These are phyloP conservation scores for Forbesichthys papilliferus DNA, from an alignment of 2,113 vertebrate species.

Conservation along the genomic window DNA sequence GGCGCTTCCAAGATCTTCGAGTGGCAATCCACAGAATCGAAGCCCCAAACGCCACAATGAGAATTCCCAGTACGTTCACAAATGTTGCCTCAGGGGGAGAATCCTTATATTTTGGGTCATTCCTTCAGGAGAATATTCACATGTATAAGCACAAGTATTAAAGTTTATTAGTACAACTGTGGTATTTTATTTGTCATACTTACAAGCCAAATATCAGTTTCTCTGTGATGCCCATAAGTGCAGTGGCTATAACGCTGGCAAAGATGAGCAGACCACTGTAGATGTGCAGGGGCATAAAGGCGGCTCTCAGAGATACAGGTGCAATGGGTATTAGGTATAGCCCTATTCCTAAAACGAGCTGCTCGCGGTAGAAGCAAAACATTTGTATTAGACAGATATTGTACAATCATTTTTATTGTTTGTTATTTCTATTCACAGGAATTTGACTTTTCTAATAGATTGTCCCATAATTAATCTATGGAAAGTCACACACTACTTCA, in stretches of 20 bases:
- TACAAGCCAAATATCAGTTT: conserved; percentile 92
- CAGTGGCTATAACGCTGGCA: conserved; percentile 81
- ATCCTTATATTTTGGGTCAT: conserved; percentile 74
- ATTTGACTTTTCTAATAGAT: neutral
- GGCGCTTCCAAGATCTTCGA: conserved; percentile 88
- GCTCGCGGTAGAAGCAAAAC: conserved; percentile 53
- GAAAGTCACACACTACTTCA: too few relatives aligned
- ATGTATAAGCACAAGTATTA: neutral
- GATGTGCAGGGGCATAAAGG: conserved; percentile 86
- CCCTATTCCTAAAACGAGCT: conserved; percentile 86
- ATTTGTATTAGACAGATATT: neutral
- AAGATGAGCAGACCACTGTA: conserved; percentile 89
- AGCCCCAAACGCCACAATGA: conserved; percentile 84
- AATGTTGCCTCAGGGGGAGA: conserved; percentile 87
- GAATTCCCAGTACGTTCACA: conserved; percentile 85
- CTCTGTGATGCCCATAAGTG: conserved; percentile 93
- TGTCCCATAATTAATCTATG: neutral
- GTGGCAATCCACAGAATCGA: conserved; percentile 89
- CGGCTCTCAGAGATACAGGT: conserved; percentile 76
- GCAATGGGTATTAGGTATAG: conserved; percentile 87
- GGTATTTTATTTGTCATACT: conserved; percentile 66
- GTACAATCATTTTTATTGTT: neutral
- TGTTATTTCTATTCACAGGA: neutral
- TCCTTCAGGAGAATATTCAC: conserved; percentile 47
- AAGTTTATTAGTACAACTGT: neutral